Evolutionary conservation across 2,797 vertebrate genomes (phyloP).

Genomic region (Petrocephalus schoutedeni): DNA sequence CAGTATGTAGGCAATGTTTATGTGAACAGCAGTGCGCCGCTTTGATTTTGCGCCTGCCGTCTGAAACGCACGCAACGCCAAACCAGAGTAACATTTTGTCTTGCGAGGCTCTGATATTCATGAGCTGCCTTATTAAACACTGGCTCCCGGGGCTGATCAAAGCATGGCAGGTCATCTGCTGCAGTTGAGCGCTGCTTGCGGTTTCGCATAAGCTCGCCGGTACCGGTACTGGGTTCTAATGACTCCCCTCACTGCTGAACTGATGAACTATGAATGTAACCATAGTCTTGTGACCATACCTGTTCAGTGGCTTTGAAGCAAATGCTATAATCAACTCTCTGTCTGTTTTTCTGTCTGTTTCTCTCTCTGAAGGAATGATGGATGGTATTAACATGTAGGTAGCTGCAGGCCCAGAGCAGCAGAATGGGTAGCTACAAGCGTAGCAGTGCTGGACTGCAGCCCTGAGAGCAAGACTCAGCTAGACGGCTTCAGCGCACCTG

Average conservation of each 20-base stretch:
- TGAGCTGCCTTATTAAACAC: slow-evolving; percentile 53
- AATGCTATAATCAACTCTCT: slow-evolving; percentile 27
- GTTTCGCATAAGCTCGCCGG: slow-evolving; percentile 25
- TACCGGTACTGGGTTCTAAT: background rate
- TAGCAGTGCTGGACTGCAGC: slow-evolving; percentile 83
- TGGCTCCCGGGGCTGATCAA: slow-evolving; percentile 43
- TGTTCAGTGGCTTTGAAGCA: background rate
- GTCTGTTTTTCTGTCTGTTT: slow-evolving; percentile 36
- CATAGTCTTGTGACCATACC: background rate
- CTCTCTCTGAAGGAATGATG: slow-evolving; percentile 70
- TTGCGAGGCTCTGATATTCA: slow-evolving; percentile 53
- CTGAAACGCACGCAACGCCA: slow-evolving; percentile 27
- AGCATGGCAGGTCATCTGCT: slow-evolving; percentile 38
- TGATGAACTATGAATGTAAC: background rate
- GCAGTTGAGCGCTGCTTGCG: slow-evolving; percentile 28
- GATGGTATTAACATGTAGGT: slow-evolving; percentile 88
- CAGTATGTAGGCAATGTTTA: background rate
- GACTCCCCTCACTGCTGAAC: background rate
- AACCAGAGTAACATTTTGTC: slow-evolving; percentile 37
- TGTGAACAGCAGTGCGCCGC: background rate
- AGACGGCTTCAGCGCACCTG: slow-evolving; percentile 43
- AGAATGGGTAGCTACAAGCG: slow-evolving; percentile 85
- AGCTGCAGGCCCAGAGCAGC: slow-evolving; percentile 61
- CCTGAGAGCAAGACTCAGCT: slow-evolving; percentile 67
- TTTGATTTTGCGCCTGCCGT: slow-evolving; percentile 33